phyloP scores from a whole-genome alignment of 2,797 vertebrate genomes.

The Poecilia wingei region DNA sequence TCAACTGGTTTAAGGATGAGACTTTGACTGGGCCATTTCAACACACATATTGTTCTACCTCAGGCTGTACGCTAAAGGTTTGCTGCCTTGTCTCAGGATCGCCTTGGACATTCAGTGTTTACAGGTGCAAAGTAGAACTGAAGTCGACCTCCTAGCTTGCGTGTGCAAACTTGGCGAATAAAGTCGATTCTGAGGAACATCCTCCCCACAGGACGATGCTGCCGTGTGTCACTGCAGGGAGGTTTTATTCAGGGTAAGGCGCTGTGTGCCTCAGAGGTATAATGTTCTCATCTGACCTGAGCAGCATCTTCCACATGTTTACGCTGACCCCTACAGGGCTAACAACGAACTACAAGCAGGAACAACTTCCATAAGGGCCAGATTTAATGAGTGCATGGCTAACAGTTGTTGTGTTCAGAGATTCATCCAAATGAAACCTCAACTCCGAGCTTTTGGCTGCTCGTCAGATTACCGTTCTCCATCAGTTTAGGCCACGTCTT shows the following conservation, averaged over 20 bases:
- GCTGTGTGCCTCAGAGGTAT: background rate
- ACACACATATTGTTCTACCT: background rate
- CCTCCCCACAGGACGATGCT: background rate
- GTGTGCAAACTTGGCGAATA: background rate
- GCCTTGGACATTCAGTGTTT: no score
- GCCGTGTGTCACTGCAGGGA: slow-evolving; percentile 14
- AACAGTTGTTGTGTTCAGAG: background rate
- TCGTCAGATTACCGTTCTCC: slow-evolving; percentile 33
- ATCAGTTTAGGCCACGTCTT: slow-evolving; percentile 18
- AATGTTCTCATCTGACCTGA: background rate
- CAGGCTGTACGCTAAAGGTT: background rate
- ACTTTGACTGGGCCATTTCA: background rate
- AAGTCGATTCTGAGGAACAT: background rate
- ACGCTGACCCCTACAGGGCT: background rate
- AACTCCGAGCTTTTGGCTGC: background rate
- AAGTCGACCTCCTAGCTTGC: background rate
- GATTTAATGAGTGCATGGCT: background rate
- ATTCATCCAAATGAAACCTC: background rate
- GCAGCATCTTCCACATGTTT: background rate
- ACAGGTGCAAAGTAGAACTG: no score
- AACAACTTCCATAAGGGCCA: background rate
- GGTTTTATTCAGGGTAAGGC: background rate
- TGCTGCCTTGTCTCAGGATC: background rate
- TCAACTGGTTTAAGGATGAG: background rate
- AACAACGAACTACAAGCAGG: background rate